phyloP scores from a whole-genome alignment of 2,888 invertebrate species.

The Zaprionus obscuricornis region DNA sequence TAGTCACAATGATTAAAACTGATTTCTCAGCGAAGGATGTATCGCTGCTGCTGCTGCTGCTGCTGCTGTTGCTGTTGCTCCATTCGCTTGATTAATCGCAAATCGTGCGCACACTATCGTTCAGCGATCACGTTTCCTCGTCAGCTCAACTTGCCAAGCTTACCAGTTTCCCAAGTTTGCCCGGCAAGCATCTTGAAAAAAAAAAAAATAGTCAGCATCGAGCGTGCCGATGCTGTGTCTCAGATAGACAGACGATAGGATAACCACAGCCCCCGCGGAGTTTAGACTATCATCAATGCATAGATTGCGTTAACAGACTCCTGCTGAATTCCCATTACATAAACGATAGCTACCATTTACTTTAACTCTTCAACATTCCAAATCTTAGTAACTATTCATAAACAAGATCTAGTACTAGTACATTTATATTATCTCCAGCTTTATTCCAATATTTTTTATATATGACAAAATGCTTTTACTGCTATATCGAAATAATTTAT shows the following conservation, averaged over 20 bases:
- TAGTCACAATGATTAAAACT: slow-evolving; percentile 60
- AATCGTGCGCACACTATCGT: slow-evolving; percentile 75
- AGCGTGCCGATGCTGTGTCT: slow-evolving; percentile 11
- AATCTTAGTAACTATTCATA: too few species aligned
- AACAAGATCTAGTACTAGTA: too few species aligned
- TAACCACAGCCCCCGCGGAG: too few species aligned
- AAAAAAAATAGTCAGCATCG: slow-evolving; percentile 11
- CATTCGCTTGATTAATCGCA: slow-evolving; percentile 70
- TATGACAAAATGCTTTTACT: slow-evolving; percentile 1
- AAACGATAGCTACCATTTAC: too few species aligned
- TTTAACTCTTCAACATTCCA: too few species aligned
- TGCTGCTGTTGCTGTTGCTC: not conserved
- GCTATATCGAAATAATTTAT: slow-evolving; percentile 28
- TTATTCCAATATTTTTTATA: not conserved
- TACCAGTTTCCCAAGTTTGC: too few species aligned
- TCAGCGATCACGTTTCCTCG: slow-evolving; percentile 68
- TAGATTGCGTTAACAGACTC: too few species aligned
- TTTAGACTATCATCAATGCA: too few species aligned
- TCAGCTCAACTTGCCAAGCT: slow-evolving; percentile 33
- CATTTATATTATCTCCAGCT: too few species aligned
- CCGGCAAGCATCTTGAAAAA: too few species aligned
- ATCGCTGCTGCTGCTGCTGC: slow-evolving; percentile 12
- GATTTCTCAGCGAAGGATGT: slow-evolving; percentile 69
- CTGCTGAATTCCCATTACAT: too few species aligned
- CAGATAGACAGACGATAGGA: too few species aligned